Evolutionary conservation across 2,888 invertebrate genomes (phyloP), one percentile per base, ranked within the genome.

Genomic region (Noctua comes): DNA sequence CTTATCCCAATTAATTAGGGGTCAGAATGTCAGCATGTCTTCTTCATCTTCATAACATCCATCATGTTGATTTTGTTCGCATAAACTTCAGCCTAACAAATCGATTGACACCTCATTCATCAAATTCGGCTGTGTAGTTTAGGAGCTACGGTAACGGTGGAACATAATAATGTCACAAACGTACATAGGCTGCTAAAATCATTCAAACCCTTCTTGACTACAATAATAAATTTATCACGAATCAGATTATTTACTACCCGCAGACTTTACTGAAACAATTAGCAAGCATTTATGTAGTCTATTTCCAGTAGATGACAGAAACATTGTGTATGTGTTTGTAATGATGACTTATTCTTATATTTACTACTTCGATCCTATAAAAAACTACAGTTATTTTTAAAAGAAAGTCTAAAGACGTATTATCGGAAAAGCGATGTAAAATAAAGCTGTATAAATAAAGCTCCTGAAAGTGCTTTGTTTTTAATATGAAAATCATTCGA

Each of bases 231-330:
- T n/a, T 11, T n/a, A 18, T 66, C 78, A 66, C 36, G 66, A 68
- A 46, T 46, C 11, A 27, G 4, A 65, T 66, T 27, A 76, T 51
- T 46, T 24, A 18, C 27, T 48, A 18, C 40, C 1, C 48, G 18
- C 68, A 48, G 68, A 48, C 18, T 68, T 68, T 57, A 59, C 24
- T 48, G 2, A 59, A 48, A 40, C 10, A 57, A 59, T 79, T 40
- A 57, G 36, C 5, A 31, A 1, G 7, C 10, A 27, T 51, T 1
- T 24, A 40, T 68, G 40, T 1, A 51, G 21, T 68, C 36, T 72
- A 64, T 64, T 46, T 72, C 46, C 64, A 64, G 46, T 24, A 64
- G 24, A 46, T 46, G 59, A 18, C 18, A 24, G 16, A 71, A 71
- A 21, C 24, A 46, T 64, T 18, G 10, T 31, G 43, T 16, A 16